Conservation (phyloP, 2,113 vertebrate species). For the Passer domesticus region DNA sequence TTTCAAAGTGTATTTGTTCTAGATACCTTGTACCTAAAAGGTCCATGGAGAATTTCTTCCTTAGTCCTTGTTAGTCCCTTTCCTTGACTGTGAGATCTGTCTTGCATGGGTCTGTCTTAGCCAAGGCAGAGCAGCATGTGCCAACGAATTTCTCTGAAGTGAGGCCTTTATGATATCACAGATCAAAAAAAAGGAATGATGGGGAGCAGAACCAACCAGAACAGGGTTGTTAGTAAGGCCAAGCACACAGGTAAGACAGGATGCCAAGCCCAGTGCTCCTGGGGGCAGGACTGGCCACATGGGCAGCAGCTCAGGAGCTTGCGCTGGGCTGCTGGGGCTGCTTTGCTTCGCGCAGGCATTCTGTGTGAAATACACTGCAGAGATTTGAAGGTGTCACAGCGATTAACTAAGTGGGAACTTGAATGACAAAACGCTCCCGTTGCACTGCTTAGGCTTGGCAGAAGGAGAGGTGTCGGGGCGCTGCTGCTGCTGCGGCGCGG, state of each 20-base stretch:
- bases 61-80: background rate
- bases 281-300: accelerated
- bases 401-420: conserved; percentile 3
- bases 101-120: background rate
- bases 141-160: background rate
- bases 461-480: background rate
- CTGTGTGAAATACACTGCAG: background rate
- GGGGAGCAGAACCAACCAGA: background rate
- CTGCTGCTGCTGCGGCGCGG: background rate
- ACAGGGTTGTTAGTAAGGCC: background rate
- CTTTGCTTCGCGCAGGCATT: background rate
- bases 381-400: background rate
- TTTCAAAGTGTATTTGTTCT: background rate
- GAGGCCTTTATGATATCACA: background rate
- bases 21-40: background rate
- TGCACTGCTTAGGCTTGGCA: conserved; percentile 8
- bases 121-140: background rate
- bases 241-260: background rate
- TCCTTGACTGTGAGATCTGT: background rate
- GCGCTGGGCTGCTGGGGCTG: background rate
- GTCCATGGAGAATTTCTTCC: background rate
- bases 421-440: background rate
- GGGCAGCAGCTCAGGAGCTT: background rate
- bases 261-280: background rate
- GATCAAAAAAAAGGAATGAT: background rate